Evolutionary conservation across 2,888 invertebrate species (phyloP), one percentile per base, ranked within the genome.

Genomic region (Choreutis nemorana): DNA sequence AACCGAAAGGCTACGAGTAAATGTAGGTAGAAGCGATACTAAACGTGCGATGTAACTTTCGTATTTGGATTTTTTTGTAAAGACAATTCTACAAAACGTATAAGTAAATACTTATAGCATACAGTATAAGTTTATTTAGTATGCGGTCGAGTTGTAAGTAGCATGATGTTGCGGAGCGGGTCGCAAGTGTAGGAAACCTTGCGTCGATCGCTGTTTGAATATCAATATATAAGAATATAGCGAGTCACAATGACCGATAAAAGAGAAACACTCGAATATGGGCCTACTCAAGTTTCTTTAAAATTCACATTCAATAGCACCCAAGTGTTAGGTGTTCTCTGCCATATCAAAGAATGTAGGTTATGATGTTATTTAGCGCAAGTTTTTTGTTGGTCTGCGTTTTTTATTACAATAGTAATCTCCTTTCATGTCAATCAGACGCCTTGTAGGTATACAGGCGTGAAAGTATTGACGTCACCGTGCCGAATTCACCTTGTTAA

Each of bases 331-430:
- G 58, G 55, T 58, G 57, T 56, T 55, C 50, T 50, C 45, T 56
- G 50, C 62, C 56, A 62, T 63, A 60, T 50, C 58, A 52, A 53
- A 67, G 72, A 68, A 78, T 77, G 66, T 77, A 72, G 78, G 77
- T 77, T 75, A 77, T 70, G 65, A 75, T 73, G 73, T 65, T 77
- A 78, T 66, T 71, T 68, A 62, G 72, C 57, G 51, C 55, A 46
- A 56, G 54, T 64, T 77, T 34, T 75, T 73, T 71, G 64, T 62
- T 43, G 51, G 58, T 56, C 55, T 60, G 55, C 57, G 56, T 65
- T 73, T 72, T 56, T 75, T 71, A 71, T 63, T 57, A 62, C 55
- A 65, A 65, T 65, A 61, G 65, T 70, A 71, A 73, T 72, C 68
- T 71, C 59, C 63, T 72, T 72, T 72, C 61, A 55, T 60, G 70